A percentile compares a stretch with the other conserved stretches of the same genome.
Conservation (phyloP, 2,888 invertebrate species). For the Amiota minor region DNA sequence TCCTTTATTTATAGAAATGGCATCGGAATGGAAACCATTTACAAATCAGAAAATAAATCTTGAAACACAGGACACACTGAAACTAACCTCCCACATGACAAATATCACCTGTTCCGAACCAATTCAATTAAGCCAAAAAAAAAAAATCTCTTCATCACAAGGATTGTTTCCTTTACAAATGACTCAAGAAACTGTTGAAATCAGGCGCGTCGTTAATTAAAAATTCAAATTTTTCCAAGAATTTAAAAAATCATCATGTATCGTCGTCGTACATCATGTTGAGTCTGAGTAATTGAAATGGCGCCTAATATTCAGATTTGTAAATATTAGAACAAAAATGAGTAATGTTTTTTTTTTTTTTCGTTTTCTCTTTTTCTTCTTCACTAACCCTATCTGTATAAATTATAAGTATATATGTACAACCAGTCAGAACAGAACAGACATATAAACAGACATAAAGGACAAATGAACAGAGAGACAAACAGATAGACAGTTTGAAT, state of each 20-base stretch:
- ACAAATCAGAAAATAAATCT: too few relatives aligned
- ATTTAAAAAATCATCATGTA: slow-evolving; percentile 5
- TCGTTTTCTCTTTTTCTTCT: too few relatives aligned
- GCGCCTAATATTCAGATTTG: slow-evolving; percentile 20
- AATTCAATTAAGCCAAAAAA: not conserved
- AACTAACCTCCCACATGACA: not conserved
- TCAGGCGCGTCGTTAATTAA: slow-evolving; percentile 59
- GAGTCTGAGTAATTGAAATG: slow-evolving; percentile 7
- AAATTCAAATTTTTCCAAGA: slow-evolving; percentile 37
- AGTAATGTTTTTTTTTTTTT: too few relatives aligned
- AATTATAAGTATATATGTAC: too few relatives aligned
- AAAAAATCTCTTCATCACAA: slow-evolving; percentile 41
- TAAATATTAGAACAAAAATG: slow-evolving; percentile 24
- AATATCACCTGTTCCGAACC: not conserved
- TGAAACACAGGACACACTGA: too few relatives aligned
- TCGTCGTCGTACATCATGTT: slow-evolving; percentile 14
- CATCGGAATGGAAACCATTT: too few relatives aligned
- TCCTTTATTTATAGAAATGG: too few relatives aligned
- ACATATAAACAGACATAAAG: too few relatives aligned
- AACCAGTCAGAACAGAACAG: too few relatives aligned
- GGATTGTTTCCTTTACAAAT: slow-evolving; percentile 57
- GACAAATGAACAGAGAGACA: too few relatives aligned
- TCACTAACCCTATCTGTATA: too few relatives aligned
- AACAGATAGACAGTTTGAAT: not conserved
- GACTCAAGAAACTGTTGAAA: slow-evolving; percentile 56